These are phyloP conservation scores for Carposina sasakii DNA, from an alignment of 1,140 invertebrate species.

Conservation along the genomic window DNA sequence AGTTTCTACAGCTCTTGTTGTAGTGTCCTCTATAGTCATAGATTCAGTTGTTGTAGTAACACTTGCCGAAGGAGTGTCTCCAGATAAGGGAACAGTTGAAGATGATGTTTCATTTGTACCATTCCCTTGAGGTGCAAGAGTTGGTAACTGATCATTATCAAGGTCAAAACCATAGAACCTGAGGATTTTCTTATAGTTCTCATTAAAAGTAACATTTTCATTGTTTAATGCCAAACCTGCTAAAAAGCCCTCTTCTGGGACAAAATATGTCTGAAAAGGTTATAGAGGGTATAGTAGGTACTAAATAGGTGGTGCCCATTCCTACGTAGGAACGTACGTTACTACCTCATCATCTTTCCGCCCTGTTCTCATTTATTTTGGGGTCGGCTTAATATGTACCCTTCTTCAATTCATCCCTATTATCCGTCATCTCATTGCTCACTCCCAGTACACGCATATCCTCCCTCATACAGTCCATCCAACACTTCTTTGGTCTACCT, in stretches of 20 bases:
- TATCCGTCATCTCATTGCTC: too few species aligned
- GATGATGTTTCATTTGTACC: slow-evolving; percentile 25
- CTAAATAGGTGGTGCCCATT: too few species aligned
- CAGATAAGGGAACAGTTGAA: slow-evolving; percentile 14
- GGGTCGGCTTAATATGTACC: too few species aligned
- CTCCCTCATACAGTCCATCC: too few species aligned
- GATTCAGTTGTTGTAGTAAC: slow-evolving; percentile 12
- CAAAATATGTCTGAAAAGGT: slow-evolving; percentile 87
- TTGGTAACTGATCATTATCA: slow-evolving; percentile 48
- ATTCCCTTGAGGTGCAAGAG: slow-evolving; percentile 31
- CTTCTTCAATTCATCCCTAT: too few species aligned
- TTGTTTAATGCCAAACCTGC: slow-evolving; percentile 84
- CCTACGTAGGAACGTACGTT: too few species aligned
- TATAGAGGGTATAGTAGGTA: too few species aligned
- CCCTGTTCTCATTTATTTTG: too few species aligned
- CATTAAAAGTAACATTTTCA: slow-evolving; percentile 80
- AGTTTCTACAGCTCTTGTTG: slow-evolving; percentile 39
- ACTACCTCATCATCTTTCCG: too few species aligned
- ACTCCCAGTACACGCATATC: too few species aligned
- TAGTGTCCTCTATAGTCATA: slow-evolving; percentile 10
- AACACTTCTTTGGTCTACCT: too few species aligned
- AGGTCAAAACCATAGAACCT: slow-evolving; percentile 86
- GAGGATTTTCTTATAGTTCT: slow-evolving; percentile 79
- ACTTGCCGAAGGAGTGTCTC: slow-evolving; percentile 8
- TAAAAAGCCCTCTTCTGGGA: slow-evolving; percentile 83